Evolutionary conservation across 2,888 invertebrate species (phyloP).

Genomic region (Melipona bicolor): DNA sequence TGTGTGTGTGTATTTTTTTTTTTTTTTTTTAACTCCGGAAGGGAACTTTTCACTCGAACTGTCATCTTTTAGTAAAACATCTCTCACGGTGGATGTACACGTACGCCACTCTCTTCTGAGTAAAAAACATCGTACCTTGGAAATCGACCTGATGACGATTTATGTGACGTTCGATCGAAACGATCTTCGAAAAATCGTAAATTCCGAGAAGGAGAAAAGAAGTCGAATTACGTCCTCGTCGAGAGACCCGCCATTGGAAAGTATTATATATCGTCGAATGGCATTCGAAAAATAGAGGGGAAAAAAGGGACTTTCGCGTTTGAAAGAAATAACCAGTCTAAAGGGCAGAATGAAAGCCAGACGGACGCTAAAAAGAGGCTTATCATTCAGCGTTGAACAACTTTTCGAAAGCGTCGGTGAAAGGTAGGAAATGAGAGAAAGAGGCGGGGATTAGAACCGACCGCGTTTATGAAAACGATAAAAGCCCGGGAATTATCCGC

Average conservation of each 20-base stretch:
- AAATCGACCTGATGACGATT: background rate
- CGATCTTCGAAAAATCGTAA: no score
- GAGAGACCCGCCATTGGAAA: background rate
- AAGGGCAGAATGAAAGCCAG: background rate
- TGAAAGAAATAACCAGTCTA: background rate
- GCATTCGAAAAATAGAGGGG: background rate
- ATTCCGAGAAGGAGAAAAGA: background rate
- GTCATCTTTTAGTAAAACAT: conserved; percentile 20
- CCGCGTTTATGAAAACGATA: conserved; percentile 27
- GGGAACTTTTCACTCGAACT: background rate
- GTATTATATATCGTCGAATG: background rate
- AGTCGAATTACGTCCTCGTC: background rate
- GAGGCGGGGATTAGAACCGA: conserved; percentile 7
- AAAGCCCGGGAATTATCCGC: conserved; percentile 24
- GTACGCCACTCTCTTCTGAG: no score
- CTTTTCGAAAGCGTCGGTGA: background rate
- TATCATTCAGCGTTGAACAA: background rate
- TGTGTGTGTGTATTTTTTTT: no score
- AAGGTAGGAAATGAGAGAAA: background rate
- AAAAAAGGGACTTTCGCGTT: background rate
- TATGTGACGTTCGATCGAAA: background rate
- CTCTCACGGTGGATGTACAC: background rate
- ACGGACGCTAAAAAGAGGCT: background rate
- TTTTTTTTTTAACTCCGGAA: background rate
- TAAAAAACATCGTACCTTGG: background rate